Evolutionary conservation across 2,797 vertebrate species (phyloP).

Genomic region (Thaleichthys pacificus): DNA sequence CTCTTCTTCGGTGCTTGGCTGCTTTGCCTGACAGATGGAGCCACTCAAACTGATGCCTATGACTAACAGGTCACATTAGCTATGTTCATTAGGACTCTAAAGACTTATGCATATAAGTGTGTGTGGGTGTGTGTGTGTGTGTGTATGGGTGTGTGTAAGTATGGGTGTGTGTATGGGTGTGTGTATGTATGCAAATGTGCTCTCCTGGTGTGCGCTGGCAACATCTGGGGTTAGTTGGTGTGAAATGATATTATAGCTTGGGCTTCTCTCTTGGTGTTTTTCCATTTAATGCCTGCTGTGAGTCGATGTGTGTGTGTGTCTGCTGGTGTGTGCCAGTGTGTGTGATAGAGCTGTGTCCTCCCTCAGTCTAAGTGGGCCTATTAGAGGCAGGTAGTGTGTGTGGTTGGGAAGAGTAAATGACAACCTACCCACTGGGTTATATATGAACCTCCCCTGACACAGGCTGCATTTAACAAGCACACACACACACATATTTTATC

Average conservation of each 20-base stretch:
- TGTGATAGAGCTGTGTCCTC: slow-evolving; percentile 3
- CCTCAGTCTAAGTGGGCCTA: slow-evolving; percentile 27
- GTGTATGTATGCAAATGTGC: slow-evolving; percentile 17
- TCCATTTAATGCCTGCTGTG: slow-evolving; percentile 34
- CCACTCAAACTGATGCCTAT: slow-evolving; percentile 27
- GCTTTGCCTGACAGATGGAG: slow-evolving; percentile 20
- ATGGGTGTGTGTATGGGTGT: background rate
- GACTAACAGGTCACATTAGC: slow-evolving; percentile 19
- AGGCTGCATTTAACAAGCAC: slow-evolving; percentile 41
- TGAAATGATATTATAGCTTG: slow-evolving; percentile 44
- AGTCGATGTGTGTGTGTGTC: background rate
- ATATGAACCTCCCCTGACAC: slow-evolving; percentile 51
- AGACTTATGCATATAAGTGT: background rate
- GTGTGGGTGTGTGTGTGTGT: slow-evolving; percentile 9
- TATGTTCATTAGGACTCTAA: slow-evolving; percentile 13
- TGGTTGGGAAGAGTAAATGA: slow-evolving; percentile 29
- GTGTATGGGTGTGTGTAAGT: background rate
- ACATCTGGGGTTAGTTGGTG: slow-evolving; percentile 43
- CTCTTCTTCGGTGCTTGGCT: slow-evolving; percentile 4
- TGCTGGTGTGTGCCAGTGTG: slow-evolving; percentile 5
- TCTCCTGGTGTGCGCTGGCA: slow-evolving; percentile 23
- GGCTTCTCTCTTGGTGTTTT: slow-evolving; percentile 35
- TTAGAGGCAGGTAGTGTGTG: slow-evolving; percentile 25
- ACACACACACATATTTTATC: background rate
- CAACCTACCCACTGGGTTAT: slow-evolving; percentile 42